A percentile compares a stretch with the other conserved stretches of the same genome.
Evolutionary conservation across 2,797 vertebrate species (phyloP).

Genomic region (Danio kyathit): DNA sequence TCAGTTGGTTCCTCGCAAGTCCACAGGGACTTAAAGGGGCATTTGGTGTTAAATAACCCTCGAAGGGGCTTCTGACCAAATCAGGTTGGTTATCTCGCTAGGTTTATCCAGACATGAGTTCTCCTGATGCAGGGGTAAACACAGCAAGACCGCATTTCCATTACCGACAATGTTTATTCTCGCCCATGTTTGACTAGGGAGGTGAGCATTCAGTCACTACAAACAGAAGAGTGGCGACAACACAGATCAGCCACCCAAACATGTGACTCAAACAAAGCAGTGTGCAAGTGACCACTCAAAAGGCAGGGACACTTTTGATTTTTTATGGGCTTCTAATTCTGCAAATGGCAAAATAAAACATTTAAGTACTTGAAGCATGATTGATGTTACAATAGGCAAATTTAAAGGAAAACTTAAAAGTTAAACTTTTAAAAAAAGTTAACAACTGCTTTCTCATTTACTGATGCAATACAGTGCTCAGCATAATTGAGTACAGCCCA

Average conservation of each 20-base stretch:
- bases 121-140: conserved; percentile 26
- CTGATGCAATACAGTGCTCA: too few species aligned
- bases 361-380: too few species aligned
- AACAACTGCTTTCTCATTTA: too few species aligned
- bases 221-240: conserved; percentile 25
- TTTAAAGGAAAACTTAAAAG: too few species aligned
- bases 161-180: conserved; percentile 54
- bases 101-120: conserved; percentile 55
- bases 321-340: too few species aligned
- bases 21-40: conserved; percentile 6
- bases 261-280: background rate
- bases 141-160: conserved; percentile 13
- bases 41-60: conserved; percentile 42
- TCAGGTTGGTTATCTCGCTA: conserved; percentile 41
- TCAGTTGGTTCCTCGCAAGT: background rate
- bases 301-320: too few species aligned
- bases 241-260: background rate
- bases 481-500: too few species aligned
- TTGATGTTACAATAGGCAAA: too few species aligned
- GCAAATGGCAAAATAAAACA: too few species aligned
- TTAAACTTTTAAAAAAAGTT: too few species aligned
- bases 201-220: conserved; percentile 27
- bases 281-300: background rate
- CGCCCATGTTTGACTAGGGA: conserved; percentile 52
- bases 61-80: conserved; percentile 23